Base-by-base conservation (phyloP, 2,888 invertebrate species). In the Bellardia pandia region DNA sequence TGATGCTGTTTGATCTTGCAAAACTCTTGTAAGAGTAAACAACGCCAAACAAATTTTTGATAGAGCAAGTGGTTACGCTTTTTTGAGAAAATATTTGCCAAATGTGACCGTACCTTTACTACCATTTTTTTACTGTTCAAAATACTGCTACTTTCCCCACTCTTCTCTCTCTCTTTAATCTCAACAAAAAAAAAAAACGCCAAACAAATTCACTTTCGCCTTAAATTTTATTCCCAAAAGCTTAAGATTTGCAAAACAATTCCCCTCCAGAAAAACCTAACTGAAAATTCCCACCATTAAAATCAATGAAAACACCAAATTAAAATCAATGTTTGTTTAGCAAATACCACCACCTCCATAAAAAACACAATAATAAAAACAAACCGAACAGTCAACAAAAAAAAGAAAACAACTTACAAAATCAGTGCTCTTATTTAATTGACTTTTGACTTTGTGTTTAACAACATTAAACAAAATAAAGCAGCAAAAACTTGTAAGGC, bases 381-480 rank as follows among this genome's bases (percentile, higher is more conserved):
- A 72, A 77, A 56, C 30, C 64, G 53, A 86, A 58, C 88, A 88
- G 89, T 86, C 86, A 90, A 89, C 88, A 89, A 88, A 89, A 89
- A 91, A 89, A 88, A 89, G 89, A 89, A 89, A 91, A 89, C 89
- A 89, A 89, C 89, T 64, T 79, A 76, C 68, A 68, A 87, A 91
- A 90, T 90, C 90, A 91, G 90, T 92, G 92, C 92, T 92, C 92
- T 92, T 92, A 92, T 92, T 92, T 92, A 92, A 92, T 92, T 92
- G 92, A 92, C 91, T 92, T 92, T 92, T 92, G 91, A 92, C 91
- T 92, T 91, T 90, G 90, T 90, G 90, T 90, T 79, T 71, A 88
- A 82, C 78, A 72, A 87, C 75, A 69, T 77, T 76, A 86, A 80
- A 89, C 88, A 48, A 85, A 88, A 79, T 85, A 85, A 88, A 90